Conservation (phyloP, 37 sponge, comb jelly and placozoan species). For the Ianthella basta region DNA sequence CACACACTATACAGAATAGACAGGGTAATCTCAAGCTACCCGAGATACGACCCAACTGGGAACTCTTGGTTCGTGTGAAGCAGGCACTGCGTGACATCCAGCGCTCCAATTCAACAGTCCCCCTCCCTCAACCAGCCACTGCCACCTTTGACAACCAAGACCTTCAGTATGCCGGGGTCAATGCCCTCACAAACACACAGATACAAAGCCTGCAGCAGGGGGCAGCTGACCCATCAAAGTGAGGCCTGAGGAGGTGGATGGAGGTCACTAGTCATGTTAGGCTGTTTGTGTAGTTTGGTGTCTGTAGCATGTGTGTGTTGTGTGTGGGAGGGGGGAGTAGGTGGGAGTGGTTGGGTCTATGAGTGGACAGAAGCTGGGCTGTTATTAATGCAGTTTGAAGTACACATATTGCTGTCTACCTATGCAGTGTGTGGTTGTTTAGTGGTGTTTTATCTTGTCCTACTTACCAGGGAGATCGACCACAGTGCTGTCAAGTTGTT, state of each 20-base stretch:
- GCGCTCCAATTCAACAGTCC: background rate
- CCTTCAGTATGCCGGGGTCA: conserved; percentile 53
- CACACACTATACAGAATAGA: background rate
- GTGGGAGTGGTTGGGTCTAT: too few relatives aligned
- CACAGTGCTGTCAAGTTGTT: conserved; percentile 13
- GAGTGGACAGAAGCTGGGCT: too few relatives aligned
- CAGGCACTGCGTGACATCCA: conserved; percentile 62
- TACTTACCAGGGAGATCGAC: background rate
- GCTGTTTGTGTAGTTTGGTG: too few relatives aligned
- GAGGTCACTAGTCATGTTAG: too few relatives aligned
- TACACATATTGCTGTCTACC: too few relatives aligned
- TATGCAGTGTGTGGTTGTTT: too few relatives aligned
- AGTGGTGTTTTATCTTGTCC: too few relatives aligned
- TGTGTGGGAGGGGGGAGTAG: too few relatives aligned
- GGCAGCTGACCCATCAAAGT: conserved; percentile 6
- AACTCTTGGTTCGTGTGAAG: conserved; percentile 65
- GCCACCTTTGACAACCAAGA: conserved; percentile 46
- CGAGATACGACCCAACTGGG: conserved; percentile 49
- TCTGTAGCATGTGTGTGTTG: too few relatives aligned
- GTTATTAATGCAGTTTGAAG: too few relatives aligned
- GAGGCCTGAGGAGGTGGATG: too few relatives aligned
- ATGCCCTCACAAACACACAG: conserved; percentile 35
- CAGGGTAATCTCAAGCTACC: background rate
- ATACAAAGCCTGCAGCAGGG: conserved; percentile 38
- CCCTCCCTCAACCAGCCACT: conserved; percentile 34